These are phyloP conservation scores for Numenius phaeopus DNA, from an alignment of 2,797 vertebrate species.

Conservation along the genomic window DNA sequence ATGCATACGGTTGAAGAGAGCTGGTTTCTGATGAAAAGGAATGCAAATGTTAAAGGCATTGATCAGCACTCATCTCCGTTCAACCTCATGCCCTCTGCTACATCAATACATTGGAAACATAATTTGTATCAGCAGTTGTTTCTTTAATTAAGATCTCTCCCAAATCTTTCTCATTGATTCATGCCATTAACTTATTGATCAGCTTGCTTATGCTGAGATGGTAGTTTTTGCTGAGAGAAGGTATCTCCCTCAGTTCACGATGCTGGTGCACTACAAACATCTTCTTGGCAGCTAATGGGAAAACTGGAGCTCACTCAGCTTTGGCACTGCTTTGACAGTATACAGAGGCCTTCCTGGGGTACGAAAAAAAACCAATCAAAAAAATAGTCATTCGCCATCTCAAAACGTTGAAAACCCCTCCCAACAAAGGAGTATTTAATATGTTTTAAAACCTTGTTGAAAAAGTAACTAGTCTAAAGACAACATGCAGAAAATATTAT, in stretches of 20 bases:
- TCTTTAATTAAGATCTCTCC: slow-evolving; percentile 96
- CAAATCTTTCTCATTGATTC: slow-evolving; percentile 91
- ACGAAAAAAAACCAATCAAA: neutral
- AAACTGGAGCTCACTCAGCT: neutral
- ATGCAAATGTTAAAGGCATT: slow-evolving; percentile 88
- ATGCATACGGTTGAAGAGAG: neutral
- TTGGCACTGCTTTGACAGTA: neutral
- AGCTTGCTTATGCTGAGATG: slow-evolving; percentile 84
- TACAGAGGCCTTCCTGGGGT: neutral
- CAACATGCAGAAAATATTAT: neutral
- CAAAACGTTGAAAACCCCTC: neutral
- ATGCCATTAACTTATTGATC: slow-evolving; percentile 92
- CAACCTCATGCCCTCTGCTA: slow-evolving; percentile 70
- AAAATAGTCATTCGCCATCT: neutral
- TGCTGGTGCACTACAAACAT: neutral
- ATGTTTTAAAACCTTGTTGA: neutral
- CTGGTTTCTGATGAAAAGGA: slow-evolving; percentile 81
- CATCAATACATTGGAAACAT: slow-evolving; percentile 91
- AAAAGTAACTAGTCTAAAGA: neutral
- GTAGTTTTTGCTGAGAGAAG: slow-evolving; percentile 76
- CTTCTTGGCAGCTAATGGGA: neutral
- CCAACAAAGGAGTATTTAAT: neutral
- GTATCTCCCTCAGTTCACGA: neutral
- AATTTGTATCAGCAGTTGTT: slow-evolving; percentile 96
- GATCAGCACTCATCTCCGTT: slow-evolving; percentile 81